Evolutionary conservation across 2,888 invertebrate species (phyloP).

Genomic region (Calliphora vomitoria): DNA sequence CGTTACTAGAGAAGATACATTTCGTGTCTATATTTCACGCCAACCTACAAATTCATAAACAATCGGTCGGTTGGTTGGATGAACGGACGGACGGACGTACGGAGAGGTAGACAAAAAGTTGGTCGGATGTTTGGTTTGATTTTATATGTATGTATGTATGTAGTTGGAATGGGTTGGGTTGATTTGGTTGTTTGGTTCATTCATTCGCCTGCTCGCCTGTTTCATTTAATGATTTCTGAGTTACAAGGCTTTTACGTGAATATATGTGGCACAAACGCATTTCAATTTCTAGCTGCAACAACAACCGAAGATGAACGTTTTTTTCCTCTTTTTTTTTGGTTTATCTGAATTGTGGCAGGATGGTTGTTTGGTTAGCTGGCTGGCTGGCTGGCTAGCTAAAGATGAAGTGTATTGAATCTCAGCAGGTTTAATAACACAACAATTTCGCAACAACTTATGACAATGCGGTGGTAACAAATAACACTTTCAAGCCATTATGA

Average conservation of each 20-base stretch:
- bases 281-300: slow-evolving; percentile 62
- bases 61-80: slow-evolving; percentile 35
- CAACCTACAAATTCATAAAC: slow-evolving; percentile 77
- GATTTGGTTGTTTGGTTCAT: slow-evolving; percentile 12
- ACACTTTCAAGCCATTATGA: slow-evolving; percentile 73
- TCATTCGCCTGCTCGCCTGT: slow-evolving; percentile 65
- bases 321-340: background rate
- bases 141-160: too few relatives aligned
- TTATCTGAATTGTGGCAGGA: slow-evolving; percentile 39
- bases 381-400: slow-evolving; percentile 37
- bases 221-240: slow-evolving; percentile 83
- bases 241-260: slow-evolving; percentile 78
- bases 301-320: slow-evolving; percentile 67
- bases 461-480: slow-evolving; percentile 76
- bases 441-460: slow-evolving; percentile 83
- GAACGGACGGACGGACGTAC: background rate
- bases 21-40: slow-evolving; percentile 80
- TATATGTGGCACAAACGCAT: slow-evolving; percentile 75
- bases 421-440: slow-evolving; percentile 83
- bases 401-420: slow-evolving; percentile 76
- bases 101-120: background rate
- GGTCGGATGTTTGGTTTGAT: slow-evolving; percentile 52
- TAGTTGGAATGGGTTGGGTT: slow-evolving; percentile 34
- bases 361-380: slow-evolving; percentile 16
- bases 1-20: slow-evolving; percentile 79